These are phyloP conservation scores for Pseudotriccus pelzelni DNA, from an alignment of 2,797 vertebrate genomes.

Conservation along the genomic window DNA sequence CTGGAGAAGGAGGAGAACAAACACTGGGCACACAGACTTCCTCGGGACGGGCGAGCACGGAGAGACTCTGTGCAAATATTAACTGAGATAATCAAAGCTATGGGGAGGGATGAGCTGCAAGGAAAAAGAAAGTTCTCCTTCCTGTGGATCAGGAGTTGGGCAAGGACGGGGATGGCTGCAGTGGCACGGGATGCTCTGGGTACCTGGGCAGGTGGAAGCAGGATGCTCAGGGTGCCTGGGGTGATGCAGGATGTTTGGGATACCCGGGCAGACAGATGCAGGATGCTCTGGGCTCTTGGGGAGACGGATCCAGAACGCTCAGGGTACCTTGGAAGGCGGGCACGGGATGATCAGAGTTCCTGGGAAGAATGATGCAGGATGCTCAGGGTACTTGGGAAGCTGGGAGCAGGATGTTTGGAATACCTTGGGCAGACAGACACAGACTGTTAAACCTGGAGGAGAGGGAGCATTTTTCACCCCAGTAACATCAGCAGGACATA, in stretches of 20 bases:
- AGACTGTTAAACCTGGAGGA: neutral
- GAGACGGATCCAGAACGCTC: neutral
- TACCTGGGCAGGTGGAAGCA: no score
- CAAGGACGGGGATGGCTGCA: neutral
- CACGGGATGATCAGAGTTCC: neutral
- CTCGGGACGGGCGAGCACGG: accelerated
- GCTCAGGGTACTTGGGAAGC: neutral
- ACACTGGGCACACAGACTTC: neutral
- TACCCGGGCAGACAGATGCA: no score
- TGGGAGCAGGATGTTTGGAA: neutral
- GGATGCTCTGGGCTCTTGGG: no score
- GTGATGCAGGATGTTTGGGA: no score
- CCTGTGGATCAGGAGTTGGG: neutral
- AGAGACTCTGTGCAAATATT: neutral
- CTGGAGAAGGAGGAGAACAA: neutral
- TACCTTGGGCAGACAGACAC: neutral
- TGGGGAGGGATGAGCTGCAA: neutral
- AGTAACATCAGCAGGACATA: neutral
- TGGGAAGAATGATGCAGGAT: neutral
- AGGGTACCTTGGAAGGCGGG: no score
- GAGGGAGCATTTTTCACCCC: neutral
- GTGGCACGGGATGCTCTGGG: neutral
- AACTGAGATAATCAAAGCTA: neutral
- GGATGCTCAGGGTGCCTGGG: no score
- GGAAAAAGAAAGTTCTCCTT: neutral